Conservation (phyloP, 2,888 invertebrate species). For the Ennomos erosarius region DNA sequence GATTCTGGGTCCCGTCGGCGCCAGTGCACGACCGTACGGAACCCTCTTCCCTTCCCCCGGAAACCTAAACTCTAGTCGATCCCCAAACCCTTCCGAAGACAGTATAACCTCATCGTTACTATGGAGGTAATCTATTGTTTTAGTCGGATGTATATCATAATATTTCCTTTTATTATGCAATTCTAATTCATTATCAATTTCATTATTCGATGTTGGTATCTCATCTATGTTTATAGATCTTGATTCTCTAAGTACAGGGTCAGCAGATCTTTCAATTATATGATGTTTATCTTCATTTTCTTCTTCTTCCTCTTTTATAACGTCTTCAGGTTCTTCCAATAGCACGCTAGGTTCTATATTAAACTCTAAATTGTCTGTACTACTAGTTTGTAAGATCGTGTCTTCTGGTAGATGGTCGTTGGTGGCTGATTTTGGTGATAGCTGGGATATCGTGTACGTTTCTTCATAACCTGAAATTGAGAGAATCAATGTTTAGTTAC, state of each 20-base stretch:
- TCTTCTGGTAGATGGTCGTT: conserved; percentile 52
- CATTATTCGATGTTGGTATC: conserved; percentile 81
- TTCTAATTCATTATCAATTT: conserved; percentile 86
- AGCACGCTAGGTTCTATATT: conserved; percentile 73
- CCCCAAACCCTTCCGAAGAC: conserved; percentile 73
- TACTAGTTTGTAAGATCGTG: conserved; percentile 65
- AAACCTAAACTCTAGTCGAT: conserved; percentile 77
- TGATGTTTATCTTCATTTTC: conserved; percentile 64
- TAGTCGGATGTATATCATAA: conserved; percentile 84
- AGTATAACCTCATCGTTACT: conserved; percentile 71
- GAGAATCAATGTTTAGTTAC: not conserved
- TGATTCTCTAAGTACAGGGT: conserved; percentile 71
- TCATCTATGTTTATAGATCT: conserved; percentile 84
- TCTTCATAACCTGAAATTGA: conserved; percentile 82
- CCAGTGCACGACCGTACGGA: conserved; percentile 88
- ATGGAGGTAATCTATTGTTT: conserved; percentile 68
- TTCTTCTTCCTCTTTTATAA: conserved; percentile 37
- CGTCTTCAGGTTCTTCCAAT: conserved; percentile 50
- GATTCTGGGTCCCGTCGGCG: conserved; percentile 88
- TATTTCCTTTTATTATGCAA: conserved; percentile 77
- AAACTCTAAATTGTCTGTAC: conserved; percentile 63
- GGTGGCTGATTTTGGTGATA: conserved; percentile 87
- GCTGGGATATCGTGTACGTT: conserved; percentile 87
- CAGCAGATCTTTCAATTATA: conserved; percentile 83
- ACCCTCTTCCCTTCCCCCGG: conserved; percentile 92